Base-by-base conservation (phyloP, 1,140 invertebrate genomes). In the Reticulitermes speratus region DNA sequence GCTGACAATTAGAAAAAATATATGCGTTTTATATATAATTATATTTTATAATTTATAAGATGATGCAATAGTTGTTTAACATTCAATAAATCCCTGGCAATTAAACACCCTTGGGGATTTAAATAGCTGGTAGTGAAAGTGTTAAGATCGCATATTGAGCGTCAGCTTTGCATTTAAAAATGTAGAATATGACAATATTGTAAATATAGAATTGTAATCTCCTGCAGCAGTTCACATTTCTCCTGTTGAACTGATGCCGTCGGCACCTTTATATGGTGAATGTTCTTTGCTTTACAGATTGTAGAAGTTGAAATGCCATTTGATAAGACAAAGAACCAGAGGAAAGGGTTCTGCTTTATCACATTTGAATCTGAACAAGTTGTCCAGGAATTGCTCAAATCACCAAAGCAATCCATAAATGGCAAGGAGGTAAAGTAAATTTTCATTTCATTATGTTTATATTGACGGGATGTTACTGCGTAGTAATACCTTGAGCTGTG, bases 261-360 rank as follows among this genome's bases (percentile, higher is more conserved):
- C 9, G 45, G 14, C 45, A 0, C 3, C 52, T 16, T 19, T 55
- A 16, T 21, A 55, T 55, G 16, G 3, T 16, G 9, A 21, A 21
- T 55, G 14, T 21, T 21, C 52, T 90, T 89, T 87, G 88, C 88
- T 89, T 91, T 91, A 38, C 89, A 98, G 97, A 97, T 99, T 88
- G 94, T 97, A 85, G 97, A 98, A 89, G 94, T 98, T 85, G 98
- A 99, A 92, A 97, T 98, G 95, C 98, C 98, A 85, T 98, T 97
- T 90, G 98, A 99, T 90, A 98, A 98, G 91, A 95, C 95, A 91
- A 98, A 99, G 93, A 98, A 98, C 90, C 97, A 98, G 90, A 95
- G 97, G 88, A 97, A 98, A 92, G 97, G 96, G 86, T 98, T 98
- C 92, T 98, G 97, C 90, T 98, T 98, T 90, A 97, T 98, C 89